Percentiles rank a stretch among this genome's conserved stretches.
Evolutionary conservation across 2,888 invertebrate genomes (phyloP).

Genomic region (Agonopterix arenella): DNA sequence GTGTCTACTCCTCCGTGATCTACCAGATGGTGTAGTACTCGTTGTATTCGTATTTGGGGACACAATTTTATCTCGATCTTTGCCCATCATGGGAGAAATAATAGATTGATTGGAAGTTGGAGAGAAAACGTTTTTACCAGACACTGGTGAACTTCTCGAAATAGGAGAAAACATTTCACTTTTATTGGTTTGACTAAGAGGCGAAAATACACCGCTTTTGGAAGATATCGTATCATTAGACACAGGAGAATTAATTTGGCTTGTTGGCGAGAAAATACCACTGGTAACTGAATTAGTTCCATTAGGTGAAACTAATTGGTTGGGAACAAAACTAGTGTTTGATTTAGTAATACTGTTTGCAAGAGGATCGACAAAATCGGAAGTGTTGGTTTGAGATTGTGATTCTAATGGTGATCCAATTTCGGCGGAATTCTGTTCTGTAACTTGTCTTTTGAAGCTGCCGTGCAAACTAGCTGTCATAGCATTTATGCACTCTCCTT

Average conservation of each 20-base stretch:
- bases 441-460: slow-evolving; percentile 78
- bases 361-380: slow-evolving; percentile 56
- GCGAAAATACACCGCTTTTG: slow-evolving; percentile 71
- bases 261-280: slow-evolving; percentile 72
- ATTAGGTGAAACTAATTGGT: slow-evolving; percentile 67
- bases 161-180: slow-evolving; percentile 68
- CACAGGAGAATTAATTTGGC: slow-evolving; percentile 72
- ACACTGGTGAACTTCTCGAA: slow-evolving; percentile 67
- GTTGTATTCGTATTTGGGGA: slow-evolving; percentile 68
- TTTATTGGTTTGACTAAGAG: slow-evolving; percentile 69
- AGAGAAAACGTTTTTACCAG: slow-evolving; percentile 66
- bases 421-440: slow-evolving; percentile 58
- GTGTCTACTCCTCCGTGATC: slow-evolving; percentile 76
- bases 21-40: slow-evolving; percentile 75
- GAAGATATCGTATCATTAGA: slow-evolving; percentile 73
- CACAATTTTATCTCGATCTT: slow-evolving; percentile 58
- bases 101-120: slow-evolving; percentile 66
- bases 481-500: slow-evolving; percentile 79
- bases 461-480: slow-evolving; percentile 82
- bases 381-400: slow-evolving; percentile 60
- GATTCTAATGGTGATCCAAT: slow-evolving; percentile 59
- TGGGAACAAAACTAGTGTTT: slow-evolving; percentile 52
- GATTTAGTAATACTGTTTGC: slow-evolving; percentile 62
- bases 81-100: slow-evolving; percentile 57
- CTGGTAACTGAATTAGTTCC: slow-evolving; percentile 72